Percentiles rank a stretch among this genome's conserved stretches.
These are phyloP conservation scores for Platerodrilus igneus DNA, from an alignment of 2,888 invertebrate genomes.

Conservation along the genomic window DNA sequence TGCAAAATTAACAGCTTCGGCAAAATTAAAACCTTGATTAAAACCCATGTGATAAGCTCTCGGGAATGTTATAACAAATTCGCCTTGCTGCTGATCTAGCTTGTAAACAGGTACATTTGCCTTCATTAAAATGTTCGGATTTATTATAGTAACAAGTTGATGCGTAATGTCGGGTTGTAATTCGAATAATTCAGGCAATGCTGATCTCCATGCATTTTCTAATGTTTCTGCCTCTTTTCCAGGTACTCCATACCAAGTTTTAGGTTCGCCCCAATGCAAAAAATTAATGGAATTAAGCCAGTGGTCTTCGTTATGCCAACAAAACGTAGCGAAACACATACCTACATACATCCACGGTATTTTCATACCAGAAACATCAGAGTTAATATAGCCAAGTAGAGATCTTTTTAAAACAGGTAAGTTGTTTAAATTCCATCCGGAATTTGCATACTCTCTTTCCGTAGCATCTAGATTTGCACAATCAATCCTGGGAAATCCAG, in stretches of 20 bases:
- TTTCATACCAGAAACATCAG: constrained; percentile 98
- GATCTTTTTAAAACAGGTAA: constrained; percentile 88
- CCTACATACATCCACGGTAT: constrained; percentile 99
- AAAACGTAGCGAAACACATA: constrained; percentile 99
- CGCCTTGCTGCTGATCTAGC: constrained; percentile 95
- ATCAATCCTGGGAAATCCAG: constrained; percentile 90
- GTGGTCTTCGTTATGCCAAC: constrained; percentile 99
- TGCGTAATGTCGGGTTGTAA: constrained; percentile 95
- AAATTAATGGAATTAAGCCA: constrained; percentile 99
- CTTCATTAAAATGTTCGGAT: constrained; percentile 90
- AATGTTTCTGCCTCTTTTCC: constrained; percentile 89
- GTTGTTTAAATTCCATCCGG: constrained; percentile 97
- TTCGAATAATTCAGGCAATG: constrained; percentile 96
- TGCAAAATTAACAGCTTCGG: constrained; percentile 99
- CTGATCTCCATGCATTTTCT: constrained; percentile 90
- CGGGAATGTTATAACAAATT: constrained; percentile 99
- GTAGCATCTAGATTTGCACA: constrained; percentile 75
- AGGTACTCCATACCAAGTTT: constrained; percentile 93
- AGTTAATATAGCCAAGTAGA: constrained; percentile 92
- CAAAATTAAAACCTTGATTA: constrained; percentile 99
- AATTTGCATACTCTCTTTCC: constrained; percentile 84
- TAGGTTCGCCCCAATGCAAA: constrained; percentile 98
- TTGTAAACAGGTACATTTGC: constrained; percentile 74
- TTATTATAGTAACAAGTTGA: constrained; percentile 98
- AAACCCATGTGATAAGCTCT: constrained; percentile 99